A percentile compares a stretch with the other conserved stretches of the same genome.
Evolutionary conservation across 1,140 invertebrate genomes (phyloP).

Genomic region (Ganaspis sp.): DNA sequence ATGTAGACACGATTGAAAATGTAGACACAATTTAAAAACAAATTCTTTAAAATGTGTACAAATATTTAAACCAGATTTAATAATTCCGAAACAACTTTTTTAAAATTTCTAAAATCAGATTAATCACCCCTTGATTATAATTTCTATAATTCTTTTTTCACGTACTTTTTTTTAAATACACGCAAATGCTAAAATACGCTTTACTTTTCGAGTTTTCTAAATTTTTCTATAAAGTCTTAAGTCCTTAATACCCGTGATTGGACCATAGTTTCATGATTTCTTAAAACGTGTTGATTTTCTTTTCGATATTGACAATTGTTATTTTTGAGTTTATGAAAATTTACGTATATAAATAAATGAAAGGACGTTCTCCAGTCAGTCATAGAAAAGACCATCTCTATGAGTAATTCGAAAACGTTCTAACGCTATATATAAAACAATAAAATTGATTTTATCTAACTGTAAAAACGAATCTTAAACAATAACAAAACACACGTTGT

Average conservation of each 20-base stretch:
- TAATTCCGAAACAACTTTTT: too few species aligned
- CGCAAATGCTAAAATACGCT: background rate
- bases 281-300: conserved; percentile 40
- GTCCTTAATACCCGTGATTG: conserved; percentile 15
- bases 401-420: background rate
- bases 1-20: too few species aligned
- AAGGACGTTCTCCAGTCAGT: background rate
- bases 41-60: too few species aligned
- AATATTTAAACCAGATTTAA: too few species aligned
- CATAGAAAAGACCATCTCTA: background rate
- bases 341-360: conserved; percentile 46
- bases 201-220: conserved; percentile 2
- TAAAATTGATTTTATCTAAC: conserved; percentile 64
- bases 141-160: background rate
- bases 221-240: background rate
- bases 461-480: conserved; percentile 70
- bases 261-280: conserved; percentile 50
- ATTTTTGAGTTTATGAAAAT: background rate
- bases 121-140: too few species aligned
- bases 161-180: background rate
- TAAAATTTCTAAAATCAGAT: too few species aligned
- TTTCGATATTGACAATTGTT: background rate
- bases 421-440: conserved; percentile 34
- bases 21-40: too few species aligned
- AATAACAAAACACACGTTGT: conserved; percentile 70